Percentiles rank a stretch among this genome's conserved stretches.
Evolutionary conservation across 2,113 vertebrate species (phyloP).

Genomic region (Python bivittatus): DNA sequence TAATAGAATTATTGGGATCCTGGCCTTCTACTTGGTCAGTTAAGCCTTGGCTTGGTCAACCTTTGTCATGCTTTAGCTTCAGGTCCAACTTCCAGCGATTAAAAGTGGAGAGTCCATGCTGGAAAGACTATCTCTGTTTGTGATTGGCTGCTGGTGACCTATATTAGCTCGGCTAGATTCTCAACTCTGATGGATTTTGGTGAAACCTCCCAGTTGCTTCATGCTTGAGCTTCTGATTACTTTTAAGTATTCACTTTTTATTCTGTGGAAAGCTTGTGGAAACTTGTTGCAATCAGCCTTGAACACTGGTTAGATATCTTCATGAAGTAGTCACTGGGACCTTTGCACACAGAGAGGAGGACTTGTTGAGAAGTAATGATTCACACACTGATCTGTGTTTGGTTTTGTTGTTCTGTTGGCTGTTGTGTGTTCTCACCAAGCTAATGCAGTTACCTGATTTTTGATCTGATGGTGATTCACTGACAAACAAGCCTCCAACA

Average conservation of each 20-base stretch:
- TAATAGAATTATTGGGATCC: background rate
- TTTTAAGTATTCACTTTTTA: background rate
- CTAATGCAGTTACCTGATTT: background rate
- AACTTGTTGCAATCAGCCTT: background rate
- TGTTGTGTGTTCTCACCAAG: background rate
- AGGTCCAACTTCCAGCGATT: background rate
- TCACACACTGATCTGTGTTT: background rate
- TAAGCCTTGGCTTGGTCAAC: background rate
- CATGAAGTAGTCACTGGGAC: background rate
- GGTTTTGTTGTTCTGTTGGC: no score
- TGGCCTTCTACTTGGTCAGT: background rate
- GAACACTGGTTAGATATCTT: background rate
- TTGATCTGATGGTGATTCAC: background rate
- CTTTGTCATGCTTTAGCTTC: background rate
- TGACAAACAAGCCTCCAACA: background rate
- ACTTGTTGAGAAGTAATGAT: background rate
- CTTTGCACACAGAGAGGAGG: background rate
- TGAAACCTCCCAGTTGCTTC: no score
- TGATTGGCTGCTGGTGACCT: background rate
- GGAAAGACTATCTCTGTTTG: background rate
- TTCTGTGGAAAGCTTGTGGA: background rate
- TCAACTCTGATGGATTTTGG: no score
- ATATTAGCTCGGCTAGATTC: no score
- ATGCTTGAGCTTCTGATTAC: no score
- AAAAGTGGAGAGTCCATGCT: background rate